Conservation (phyloP, 2,113 vertebrate genomes). For the Aegypius monachus region DNA sequence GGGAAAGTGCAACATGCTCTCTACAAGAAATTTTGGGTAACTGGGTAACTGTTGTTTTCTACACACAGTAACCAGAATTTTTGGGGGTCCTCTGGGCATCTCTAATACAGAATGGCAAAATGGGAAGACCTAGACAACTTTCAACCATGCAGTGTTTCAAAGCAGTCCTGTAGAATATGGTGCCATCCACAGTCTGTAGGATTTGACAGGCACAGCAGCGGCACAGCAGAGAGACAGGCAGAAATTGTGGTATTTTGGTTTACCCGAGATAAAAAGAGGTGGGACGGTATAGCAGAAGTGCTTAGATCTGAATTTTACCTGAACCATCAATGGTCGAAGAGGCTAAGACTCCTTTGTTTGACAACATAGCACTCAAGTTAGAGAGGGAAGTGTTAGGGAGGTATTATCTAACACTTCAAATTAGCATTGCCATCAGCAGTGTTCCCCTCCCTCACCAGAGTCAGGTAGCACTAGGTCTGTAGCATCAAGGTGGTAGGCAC, state of each 20-base stretch:
- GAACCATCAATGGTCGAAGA: accelerated
- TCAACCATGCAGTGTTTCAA: neutral
- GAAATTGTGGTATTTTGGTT: neutral
- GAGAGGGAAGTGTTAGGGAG: neutral
- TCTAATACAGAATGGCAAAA: neutral
- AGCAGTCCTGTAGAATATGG: neutral
- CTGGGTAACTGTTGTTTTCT: neutral
- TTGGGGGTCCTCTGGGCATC: neutral
- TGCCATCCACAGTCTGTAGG: neutral
- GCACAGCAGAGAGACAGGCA: neutral
- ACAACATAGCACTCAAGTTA: neutral
- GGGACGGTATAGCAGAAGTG: neutral
- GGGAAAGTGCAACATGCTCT: neutral
- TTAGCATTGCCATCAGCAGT: neutral
- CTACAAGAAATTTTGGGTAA: neutral
- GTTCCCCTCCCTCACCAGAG: neutral
- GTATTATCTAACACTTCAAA: neutral
- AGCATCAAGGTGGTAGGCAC: neutral
- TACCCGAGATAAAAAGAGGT: neutral
- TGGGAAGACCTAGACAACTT: neutral
- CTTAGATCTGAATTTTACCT: neutral
- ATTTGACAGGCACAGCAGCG: neutral
- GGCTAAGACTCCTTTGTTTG: neutral
- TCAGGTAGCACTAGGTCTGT: neutral
- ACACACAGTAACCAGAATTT: neutral